Conservation (phyloP, 1,140 invertebrate species). For the Cotesia vestalis region DNA sequence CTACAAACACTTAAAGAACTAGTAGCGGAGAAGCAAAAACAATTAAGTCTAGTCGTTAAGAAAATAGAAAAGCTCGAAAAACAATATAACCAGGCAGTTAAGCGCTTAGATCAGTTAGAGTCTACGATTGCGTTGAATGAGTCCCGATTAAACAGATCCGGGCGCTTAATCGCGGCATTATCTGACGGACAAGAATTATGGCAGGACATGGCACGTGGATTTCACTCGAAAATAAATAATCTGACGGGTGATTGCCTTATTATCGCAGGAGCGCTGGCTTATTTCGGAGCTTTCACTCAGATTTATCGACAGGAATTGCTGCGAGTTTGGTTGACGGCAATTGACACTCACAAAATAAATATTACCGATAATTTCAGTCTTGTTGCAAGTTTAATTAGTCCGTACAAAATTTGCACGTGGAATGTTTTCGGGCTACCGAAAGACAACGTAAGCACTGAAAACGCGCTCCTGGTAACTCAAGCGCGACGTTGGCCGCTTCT, state of each 20-base stretch:
- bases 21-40: constrained; percentile 81
- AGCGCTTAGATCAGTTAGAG: constrained; percentile 70
- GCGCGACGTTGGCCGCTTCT: constrained; percentile 85
- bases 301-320: constrained; percentile 77
- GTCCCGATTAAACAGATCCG: constrained; percentile 79
- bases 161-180: constrained; percentile 82
- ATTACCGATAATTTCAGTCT: constrained; percentile 76
- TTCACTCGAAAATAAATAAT: constrained; percentile 70
- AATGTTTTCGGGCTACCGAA: constrained; percentile 83
- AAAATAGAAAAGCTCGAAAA: constrained; percentile 74
- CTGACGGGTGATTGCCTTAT: constrained; percentile 84
- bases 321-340: constrained; percentile 73
- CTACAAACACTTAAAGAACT: constrained; percentile 79
- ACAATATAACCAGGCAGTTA: constrained; percentile 71
- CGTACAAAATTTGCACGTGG: constrained; percentile 86
- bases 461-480: constrained; percentile 84
- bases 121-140: constrained; percentile 78
- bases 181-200: constrained; percentile 76
- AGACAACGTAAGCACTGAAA: constrained; percentile 86
- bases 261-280: constrained; percentile 85
- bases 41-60: constrained; percentile 77
- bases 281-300: constrained; percentile 86
- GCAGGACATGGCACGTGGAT: constrained; percentile 73
- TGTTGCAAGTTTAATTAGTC: constrained; percentile 79
- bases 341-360: constrained; percentile 72